Evolutionary conservation across 1,140 invertebrate species (phyloP).

Genomic region (Phortica variegata): DNA sequence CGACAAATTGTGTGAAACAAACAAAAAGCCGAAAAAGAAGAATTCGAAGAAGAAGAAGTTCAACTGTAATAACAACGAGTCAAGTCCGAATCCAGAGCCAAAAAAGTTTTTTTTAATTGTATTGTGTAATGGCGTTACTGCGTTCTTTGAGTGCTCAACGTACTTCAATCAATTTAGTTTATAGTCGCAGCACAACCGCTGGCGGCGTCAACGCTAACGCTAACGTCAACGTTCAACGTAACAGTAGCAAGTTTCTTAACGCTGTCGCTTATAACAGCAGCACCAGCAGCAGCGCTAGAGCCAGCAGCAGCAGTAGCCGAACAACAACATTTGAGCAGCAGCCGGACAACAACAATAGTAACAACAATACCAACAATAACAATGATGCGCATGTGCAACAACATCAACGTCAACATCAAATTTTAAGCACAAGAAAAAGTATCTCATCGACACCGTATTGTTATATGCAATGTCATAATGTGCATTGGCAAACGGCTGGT

Average conservation of each 20-base stretch:
- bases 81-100: background rate
- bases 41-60: background rate
- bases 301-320: background rate
- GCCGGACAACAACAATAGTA: background rate
- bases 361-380: background rate
- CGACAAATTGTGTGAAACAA: background rate
- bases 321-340: background rate
- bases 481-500: slow-evolving; percentile 7
- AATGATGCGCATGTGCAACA: background rate
- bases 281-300: background rate
- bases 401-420: slow-evolving; percentile 1
- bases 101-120: background rate
- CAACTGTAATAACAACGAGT: background rate
- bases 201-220: slow-evolving; percentile 7
- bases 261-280: background rate
- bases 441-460: background rate
- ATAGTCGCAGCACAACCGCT: slow-evolving; percentile 25
- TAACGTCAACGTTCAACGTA: no score
- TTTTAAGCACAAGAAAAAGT: background rate
- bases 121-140: slow-evolving; percentile 55
- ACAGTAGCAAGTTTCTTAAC: slow-evolving; percentile 13
- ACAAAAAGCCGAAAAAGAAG: background rate
- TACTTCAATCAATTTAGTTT: slow-evolving; percentile 44
- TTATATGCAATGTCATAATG: background rate
- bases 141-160: slow-evolving; percentile 50